These are phyloP conservation scores for Tinamus guttatus DNA, from an alignment of 2,113 vertebrate genomes.

Conservation along the genomic window DNA sequence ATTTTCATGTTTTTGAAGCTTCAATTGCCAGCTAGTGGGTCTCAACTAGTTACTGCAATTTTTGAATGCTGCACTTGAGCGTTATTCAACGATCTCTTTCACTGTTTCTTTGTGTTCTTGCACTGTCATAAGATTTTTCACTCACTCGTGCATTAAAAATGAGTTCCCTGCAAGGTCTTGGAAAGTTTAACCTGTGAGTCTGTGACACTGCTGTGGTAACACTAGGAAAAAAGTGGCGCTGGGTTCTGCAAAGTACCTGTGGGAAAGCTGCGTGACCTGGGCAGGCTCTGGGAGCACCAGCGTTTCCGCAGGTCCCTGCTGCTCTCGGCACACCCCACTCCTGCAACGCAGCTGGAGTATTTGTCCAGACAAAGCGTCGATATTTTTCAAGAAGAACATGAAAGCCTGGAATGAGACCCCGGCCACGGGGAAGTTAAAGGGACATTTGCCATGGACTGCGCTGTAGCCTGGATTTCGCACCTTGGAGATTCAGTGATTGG, in stretches of 20 bases:
- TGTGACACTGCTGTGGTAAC: background rate
- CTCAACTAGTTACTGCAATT: background rate
- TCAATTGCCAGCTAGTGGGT: background rate
- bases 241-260: background rate
- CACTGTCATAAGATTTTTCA: background rate
- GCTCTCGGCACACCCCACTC: background rate
- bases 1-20: background rate
- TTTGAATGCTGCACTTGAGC: background rate
- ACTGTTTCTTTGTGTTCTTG: background rate
- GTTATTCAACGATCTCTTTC: background rate
- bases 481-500: background rate
- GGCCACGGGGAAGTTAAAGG: background rate
- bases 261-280: background rate
- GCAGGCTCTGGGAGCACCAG: background rate
- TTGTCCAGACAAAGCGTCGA: background rate
- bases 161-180: background rate
- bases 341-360: background rate
- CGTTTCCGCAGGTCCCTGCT: background rate
- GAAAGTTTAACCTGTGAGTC: background rate
- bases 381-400: background rate
- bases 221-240: background rate
- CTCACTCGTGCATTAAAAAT: background rate
- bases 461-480: background rate
- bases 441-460: background rate
- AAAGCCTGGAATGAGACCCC: background rate